Evolutionary conservation across 2,113 vertebrate genomes (phyloP).

Genomic region (Gavia stellata): DNA sequence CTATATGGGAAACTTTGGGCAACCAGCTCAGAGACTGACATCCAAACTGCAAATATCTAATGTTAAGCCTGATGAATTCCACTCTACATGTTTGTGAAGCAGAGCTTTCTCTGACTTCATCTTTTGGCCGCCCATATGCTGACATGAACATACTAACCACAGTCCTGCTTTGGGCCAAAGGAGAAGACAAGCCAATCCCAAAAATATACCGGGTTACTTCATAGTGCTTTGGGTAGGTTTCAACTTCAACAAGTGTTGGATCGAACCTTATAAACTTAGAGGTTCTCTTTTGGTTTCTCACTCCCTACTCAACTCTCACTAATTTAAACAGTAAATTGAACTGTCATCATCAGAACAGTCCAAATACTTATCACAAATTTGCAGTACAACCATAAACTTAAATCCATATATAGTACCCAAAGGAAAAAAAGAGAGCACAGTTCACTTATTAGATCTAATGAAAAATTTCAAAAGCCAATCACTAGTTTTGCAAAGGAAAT

Average conservation of each 20-base stretch:
- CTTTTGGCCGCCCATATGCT: background rate
- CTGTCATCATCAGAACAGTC: background rate
- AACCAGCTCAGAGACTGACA: background rate
- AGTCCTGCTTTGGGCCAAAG: background rate
- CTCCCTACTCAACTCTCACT: background rate
- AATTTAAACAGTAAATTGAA: background rate
- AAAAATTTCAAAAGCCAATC: background rate
- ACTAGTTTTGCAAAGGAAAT: background rate
- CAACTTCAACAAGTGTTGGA: background rate
- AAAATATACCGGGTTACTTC: background rate
- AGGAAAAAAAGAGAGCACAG: background rate
- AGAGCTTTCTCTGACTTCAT: background rate
- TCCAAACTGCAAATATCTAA: background rate
- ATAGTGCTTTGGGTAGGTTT: background rate
- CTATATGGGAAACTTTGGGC: background rate
- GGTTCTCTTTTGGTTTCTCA: background rate
- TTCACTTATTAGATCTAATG: background rate
- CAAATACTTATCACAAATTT: background rate
- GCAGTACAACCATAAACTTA: background rate
- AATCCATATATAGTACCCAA: background rate
- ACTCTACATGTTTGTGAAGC: background rate
- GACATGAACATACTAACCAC: background rate
- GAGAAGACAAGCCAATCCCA: background rate
- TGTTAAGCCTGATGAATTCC: background rate
- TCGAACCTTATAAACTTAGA: background rate